These are phyloP conservation scores for Connochaetes taurinus DNA, from an alignment of 2,113 vertebrate genomes.

Conservation along the genomic window DNA sequence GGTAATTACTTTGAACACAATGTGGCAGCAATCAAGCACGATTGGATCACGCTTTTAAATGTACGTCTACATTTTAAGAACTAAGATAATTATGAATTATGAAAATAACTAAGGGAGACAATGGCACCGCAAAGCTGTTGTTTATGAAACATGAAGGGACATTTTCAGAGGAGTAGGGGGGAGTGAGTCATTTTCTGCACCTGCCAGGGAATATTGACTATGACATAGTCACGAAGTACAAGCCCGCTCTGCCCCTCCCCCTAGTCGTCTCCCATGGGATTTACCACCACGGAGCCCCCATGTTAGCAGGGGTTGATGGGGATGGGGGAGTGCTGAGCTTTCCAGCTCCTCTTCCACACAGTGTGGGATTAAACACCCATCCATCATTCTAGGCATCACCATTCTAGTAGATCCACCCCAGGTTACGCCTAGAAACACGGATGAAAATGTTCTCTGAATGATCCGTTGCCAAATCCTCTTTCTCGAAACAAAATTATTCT, in stretches of 20 bases:
- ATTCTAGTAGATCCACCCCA: neutral
- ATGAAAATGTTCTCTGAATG: neutral
- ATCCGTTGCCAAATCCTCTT: neutral
- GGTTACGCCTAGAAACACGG: neutral
- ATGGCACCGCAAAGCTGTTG: conserved; percentile 72
- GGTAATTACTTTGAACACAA: conserved; percentile 89
- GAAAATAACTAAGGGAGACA: conserved; percentile 80
- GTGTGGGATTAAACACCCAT: neutral
- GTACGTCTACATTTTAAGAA: conserved; percentile 84
- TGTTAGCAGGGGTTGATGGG: neutral
- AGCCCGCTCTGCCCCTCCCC: neutral
- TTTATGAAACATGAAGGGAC: conserved; percentile 71
- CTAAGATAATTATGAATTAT: conserved; percentile 86
- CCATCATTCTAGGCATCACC: neutral
- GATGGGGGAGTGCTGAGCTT: neutral
- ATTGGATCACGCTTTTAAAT: conserved; percentile 89
- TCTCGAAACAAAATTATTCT: neutral
- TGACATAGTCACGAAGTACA: conserved; percentile 22
- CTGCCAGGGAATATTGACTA: conserved; percentile 59
- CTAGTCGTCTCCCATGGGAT: neutral
- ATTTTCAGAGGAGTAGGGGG: conserved; percentile 66
- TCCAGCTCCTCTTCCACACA: neutral
- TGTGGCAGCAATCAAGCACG: conserved; percentile 85
- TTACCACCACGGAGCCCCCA: neutral
- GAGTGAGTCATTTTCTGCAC: conserved; percentile 62